These are phyloP conservation scores for Coelinius sp. DNA, from an alignment of 2,888 invertebrate genomes.

Conservation along the genomic window DNA sequence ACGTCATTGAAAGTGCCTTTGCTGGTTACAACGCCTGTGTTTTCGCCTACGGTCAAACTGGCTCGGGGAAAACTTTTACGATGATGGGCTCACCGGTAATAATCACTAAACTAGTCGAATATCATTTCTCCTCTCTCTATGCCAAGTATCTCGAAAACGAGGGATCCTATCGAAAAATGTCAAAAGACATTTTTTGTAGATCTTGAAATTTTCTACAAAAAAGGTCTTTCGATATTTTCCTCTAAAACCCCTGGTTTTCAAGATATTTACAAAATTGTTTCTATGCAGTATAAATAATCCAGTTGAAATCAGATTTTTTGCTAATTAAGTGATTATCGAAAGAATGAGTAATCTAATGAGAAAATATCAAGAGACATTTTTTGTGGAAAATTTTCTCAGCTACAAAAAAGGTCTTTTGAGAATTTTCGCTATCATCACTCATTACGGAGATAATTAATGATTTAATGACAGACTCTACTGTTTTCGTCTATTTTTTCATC, in stretches of 20 bases:
- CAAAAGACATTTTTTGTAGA: too few species aligned
- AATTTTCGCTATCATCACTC: neutral
- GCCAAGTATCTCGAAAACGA: neutral
- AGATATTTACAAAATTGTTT: too few species aligned
- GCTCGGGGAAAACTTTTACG: constrained; percentile 91
- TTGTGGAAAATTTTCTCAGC: neutral
- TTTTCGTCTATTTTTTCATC: neutral
- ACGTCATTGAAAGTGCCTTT: constrained; percentile 86
- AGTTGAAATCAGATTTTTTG: neutral
- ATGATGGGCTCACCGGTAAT: constrained; percentile 89
- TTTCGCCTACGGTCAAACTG: constrained; percentile 93
- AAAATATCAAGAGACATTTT: too few species aligned
- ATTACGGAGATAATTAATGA: neutral
- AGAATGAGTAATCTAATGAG: too few species aligned
- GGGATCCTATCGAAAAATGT: too few species aligned
- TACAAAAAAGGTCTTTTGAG: neutral
- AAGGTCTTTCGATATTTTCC: too few species aligned
- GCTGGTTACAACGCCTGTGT: constrained; percentile 92
- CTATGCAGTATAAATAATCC: neutral
- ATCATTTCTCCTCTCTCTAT: neutral
- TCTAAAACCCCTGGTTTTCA: too few species aligned
- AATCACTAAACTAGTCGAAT: constrained; percentile 9
- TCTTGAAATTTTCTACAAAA: too few species aligned
- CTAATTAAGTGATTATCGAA: too few species aligned
- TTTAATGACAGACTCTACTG: neutral